phyloP scores from a whole-genome alignment of 1,140 invertebrate genomes.

The Augochlora pura region DNA sequence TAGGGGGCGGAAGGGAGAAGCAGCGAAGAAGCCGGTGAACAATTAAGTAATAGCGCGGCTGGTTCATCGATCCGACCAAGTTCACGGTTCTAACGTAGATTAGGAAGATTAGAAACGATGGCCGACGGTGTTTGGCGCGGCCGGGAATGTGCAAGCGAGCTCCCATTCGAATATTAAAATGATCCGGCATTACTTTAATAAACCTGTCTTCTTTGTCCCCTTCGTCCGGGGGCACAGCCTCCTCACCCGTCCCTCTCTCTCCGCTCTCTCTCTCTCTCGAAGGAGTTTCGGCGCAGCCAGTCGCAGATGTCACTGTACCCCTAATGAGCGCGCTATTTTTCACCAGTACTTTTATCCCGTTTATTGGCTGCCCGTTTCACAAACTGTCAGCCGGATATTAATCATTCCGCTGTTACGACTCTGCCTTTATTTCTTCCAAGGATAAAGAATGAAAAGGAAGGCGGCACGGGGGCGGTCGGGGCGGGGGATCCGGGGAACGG shows the following conservation, averaged over 20 bases:
- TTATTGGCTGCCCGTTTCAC: slow-evolving; percentile 80
- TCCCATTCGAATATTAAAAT: slow-evolving; percentile 79
- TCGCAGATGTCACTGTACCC: slow-evolving; percentile 80
- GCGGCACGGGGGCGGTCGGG: slow-evolving; percentile 18
- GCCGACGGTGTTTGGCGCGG: slow-evolving; percentile 64
- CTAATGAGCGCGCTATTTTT: slow-evolving; percentile 81
- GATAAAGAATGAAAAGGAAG: slow-evolving; percentile 68
- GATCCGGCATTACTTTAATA: slow-evolving; percentile 79
- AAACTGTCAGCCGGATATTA: slow-evolving; percentile 81
- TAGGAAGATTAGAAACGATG: slow-evolving; percentile 7
- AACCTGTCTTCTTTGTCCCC: slow-evolving; percentile 66
- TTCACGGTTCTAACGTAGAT: too few species aligned
- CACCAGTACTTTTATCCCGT: slow-evolving; percentile 81
- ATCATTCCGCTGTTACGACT: slow-evolving; percentile 78
- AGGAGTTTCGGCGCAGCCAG: slow-evolving; percentile 62
- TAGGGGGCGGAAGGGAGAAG: too few species aligned
- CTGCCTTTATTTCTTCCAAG: slow-evolving; percentile 77
- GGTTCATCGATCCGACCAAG: too few species aligned
- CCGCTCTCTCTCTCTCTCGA: slow-evolving; percentile 2
- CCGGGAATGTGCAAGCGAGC: slow-evolving; percentile 72
- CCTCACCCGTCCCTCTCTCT: slow-evolving; percentile 16
- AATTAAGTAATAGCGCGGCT: too few species aligned
- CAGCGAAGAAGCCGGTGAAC: too few species aligned
- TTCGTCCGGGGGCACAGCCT: slow-evolving; percentile 18
- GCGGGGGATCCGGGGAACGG: slow-evolving; percentile 19